These are phyloP conservation scores for Phocoena sinus DNA, from an alignment of 2,113 vertebrate species.

Conservation along the genomic window DNA sequence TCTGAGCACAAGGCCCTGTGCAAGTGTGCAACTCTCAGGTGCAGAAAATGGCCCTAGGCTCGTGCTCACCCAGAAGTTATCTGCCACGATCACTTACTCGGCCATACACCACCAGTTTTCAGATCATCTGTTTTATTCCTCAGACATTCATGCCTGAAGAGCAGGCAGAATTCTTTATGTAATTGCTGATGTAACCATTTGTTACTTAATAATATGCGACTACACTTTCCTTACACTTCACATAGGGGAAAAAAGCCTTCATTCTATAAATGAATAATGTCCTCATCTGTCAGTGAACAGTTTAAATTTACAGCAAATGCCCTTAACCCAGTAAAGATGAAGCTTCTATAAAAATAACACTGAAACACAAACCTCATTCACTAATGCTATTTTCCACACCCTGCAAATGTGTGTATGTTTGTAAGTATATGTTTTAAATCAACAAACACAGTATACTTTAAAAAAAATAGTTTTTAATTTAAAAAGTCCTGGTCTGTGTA, in stretches of 20 bases:
- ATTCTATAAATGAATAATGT: conserved; percentile 17
- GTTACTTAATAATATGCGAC: not conserved
- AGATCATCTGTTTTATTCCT: not conserved
- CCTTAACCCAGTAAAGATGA: conserved; percentile 29
- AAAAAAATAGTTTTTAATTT: not conserved
- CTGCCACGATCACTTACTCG: not conserved
- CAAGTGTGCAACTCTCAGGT: not conserved
- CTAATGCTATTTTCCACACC: conserved; percentile 12
- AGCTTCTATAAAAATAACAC: conserved; percentile 45
- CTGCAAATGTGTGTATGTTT: not conserved
- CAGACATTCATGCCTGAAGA: not conserved
- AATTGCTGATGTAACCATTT: not conserved
- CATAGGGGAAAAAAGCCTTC: not conserved
- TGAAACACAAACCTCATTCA: conserved; percentile 49
- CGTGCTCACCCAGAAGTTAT: not conserved
- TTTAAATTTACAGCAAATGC: conserved; percentile 32
- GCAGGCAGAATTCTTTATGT: not conserved
- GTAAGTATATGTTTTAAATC: conserved; percentile 35
- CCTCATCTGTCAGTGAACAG: conserved; percentile 10
- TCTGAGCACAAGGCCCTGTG: not conserved
- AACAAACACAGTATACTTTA: not conserved
- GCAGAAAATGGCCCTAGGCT: not conserved
- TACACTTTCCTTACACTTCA: not conserved
- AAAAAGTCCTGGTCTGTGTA: conserved; percentile 33
- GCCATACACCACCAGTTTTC: not conserved